phyloP scores from a whole-genome alignment of 2,113 vertebrate genomes.

The Pomatostomus ruficeps region DNA sequence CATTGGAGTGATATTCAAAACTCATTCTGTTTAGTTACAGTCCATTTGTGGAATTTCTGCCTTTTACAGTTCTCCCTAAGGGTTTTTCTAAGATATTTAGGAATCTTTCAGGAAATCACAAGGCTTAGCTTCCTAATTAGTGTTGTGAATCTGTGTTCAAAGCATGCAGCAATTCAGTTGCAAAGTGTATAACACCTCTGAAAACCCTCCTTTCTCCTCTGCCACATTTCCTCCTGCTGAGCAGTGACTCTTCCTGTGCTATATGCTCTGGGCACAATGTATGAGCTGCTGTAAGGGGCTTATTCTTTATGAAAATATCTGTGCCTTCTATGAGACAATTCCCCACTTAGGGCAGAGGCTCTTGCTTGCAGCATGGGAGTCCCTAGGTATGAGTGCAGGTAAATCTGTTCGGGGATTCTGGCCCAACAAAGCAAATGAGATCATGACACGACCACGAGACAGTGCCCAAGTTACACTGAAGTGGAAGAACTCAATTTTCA shows the following conservation, averaged over 20 bases:
- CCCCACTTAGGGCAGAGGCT: not conserved
- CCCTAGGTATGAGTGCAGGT: not conserved
- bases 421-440: not conserved
- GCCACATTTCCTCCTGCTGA: not conserved
- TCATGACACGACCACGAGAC: not conserved
- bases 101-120: not conserved
- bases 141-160: not conserved
- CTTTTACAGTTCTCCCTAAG: not conserved
- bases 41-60: not conserved
- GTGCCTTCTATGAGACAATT: not conserved
- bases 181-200: not conserved
- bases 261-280: not conserved
- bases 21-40: not conserved
- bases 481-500: not conserved
- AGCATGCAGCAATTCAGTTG: not conserved
- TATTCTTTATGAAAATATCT: not conserved
- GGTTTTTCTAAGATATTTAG: not conserved
- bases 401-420: not conserved
- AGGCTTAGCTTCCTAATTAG: not conserved
- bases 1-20: not conserved
- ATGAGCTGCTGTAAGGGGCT: not conserved
- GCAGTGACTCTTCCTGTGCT: not conserved
- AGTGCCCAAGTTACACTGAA: not conserved
- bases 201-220: not conserved
- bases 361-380: not conserved